Conservation (phyloP, 2,113 vertebrate species). For the Thinocorus orbignyianus region DNA sequence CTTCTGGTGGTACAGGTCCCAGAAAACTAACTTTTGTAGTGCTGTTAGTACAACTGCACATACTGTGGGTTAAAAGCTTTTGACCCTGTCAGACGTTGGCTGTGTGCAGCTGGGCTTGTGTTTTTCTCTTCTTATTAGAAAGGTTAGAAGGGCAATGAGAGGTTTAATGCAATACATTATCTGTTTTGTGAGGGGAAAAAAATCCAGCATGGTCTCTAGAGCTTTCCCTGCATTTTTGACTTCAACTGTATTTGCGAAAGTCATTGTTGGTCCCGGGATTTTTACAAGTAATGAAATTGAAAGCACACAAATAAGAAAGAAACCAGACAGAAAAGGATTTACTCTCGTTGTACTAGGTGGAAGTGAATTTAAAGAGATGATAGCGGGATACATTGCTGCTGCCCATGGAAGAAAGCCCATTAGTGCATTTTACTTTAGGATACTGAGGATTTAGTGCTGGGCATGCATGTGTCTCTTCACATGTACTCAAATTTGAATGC, state of each 20-base stretch:
- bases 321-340: neutral
- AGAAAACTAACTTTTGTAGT: neutral
- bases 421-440: neutral
- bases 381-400: neutral
- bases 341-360: neutral
- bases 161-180: neutral
- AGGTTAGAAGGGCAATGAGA: neutral
- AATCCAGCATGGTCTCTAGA: neutral
- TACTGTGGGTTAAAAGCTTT: neutral
- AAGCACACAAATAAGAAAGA: neutral
- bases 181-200: neutral
- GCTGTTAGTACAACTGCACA: neutral
- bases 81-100: neutral
- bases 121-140: conserved; percentile 17
- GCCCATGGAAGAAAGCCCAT: neutral
- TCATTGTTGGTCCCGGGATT: neutral
- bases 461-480: neutral
- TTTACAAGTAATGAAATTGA: conserved; percentile 4
- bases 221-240: neutral
- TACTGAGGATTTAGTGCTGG: neutral
- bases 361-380: neutral
- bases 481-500: neutral
- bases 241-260: conserved; percentile 28
- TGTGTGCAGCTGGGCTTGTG: neutral
- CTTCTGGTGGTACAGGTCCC: neutral